Evolutionary conservation across 2,888 invertebrate species (phyloP).

Genomic region (Drosophila rellima): DNA sequence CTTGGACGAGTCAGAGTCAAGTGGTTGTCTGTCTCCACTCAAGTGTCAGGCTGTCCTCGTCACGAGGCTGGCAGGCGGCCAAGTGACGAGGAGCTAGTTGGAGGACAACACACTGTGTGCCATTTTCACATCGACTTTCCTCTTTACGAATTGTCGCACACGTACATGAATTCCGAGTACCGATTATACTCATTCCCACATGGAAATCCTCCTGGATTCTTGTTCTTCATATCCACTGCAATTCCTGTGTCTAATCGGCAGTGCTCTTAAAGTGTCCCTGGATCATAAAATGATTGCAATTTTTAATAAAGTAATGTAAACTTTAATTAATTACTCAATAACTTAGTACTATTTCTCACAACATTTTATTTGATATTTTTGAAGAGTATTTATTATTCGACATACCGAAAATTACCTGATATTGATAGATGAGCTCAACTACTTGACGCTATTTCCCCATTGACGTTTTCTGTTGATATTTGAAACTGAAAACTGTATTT

Average conservation of each 20-base stretch:
- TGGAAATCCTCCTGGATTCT: neutral
- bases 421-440: constrained; percentile 64
- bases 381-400: constrained; percentile 57
- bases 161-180: constrained; percentile 15
- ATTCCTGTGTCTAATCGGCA: constrained; percentile 42
- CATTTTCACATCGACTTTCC: constrained; percentile 62
- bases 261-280: neutral
- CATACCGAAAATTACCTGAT: constrained; percentile 24
- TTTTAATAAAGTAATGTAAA: neutral
- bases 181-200: neutral
- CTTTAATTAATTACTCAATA: neutral
- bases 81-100: constrained; percentile 52
- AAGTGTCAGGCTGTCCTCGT: constrained; percentile 69
- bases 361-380: neutral
- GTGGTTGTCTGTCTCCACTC: constrained; percentile 77
- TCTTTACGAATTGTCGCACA: constrained; percentile 40
- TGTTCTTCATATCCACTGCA: constrained; percentile 24
- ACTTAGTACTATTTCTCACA: neutral
- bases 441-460: constrained; percentile 37
- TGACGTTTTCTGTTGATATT: constrained; percentile 56
- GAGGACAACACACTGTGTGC: constrained; percentile 49
- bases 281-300: neutral
- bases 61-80: constrained; percentile 55
- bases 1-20: constrained; percentile 64
- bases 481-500: constrained; percentile 51